Evolutionary conservation across 2,888 invertebrate genomes (phyloP), one percentile per base, ranked within the genome.

Genomic region (Drosophila rubida): DNA sequence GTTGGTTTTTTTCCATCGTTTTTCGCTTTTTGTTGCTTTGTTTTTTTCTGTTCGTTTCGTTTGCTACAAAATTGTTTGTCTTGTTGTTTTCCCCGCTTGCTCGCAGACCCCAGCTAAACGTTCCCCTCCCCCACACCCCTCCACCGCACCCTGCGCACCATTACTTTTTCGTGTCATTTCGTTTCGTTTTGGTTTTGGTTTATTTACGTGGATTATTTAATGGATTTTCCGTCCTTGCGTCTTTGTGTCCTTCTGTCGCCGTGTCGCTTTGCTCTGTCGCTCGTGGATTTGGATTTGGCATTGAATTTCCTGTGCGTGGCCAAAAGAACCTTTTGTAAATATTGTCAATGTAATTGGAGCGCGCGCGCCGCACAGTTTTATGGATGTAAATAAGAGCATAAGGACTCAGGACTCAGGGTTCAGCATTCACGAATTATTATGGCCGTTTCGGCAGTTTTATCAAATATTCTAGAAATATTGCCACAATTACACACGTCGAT

Each of bases 131-230:
- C 6, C 23, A 11, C 30, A 23, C 16, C 42, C 27, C n/a, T 13
- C 11, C 4, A 11, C 30, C 37, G 9, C 14, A n/a, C 1, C 37
- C 22, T n/a, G n/a, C 0, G 11, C 16, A 7, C 42, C 37, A 54
- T 75, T 58, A 53, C 45, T 50, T 72, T 72, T 69, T 72, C 64
- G 72, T 75, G 70, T 65, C 72, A 75, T 70, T 77, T 72, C 68
- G 68, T 60, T 76, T 71, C 54, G 59, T 11, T 65, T 65, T 42
- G 39, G 46, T 57, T 54, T 66, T 74, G 71, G 72, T 66, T 78
- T 69, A 80, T 87, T 69, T 87, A 87, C 87, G 87, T 87, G 84
- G 75, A 84, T 87, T 84, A 81, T 84, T 87, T 81, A 81, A 81
- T 81, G 87, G 84, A 57, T 81, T 80, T 87, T 59, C 25, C 22